Percentiles rank a stretch among this genome's conserved stretches.
These are phyloP conservation scores for Zaprionus ornatus DNA, from an alignment of 1,140 invertebrate species.

Conservation along the genomic window DNA sequence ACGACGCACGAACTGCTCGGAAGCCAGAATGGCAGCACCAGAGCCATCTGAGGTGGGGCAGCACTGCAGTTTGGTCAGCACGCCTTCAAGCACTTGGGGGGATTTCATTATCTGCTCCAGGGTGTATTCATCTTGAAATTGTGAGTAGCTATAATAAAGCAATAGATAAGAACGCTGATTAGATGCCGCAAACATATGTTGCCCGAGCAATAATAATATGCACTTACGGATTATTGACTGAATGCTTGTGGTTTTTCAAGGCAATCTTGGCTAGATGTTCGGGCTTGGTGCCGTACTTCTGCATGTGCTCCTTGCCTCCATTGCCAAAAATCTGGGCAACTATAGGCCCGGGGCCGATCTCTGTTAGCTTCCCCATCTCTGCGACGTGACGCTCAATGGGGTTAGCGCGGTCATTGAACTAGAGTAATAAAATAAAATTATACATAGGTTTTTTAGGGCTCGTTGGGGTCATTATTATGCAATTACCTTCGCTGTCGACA, in stretches of 20 bases:
- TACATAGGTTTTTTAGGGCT: no score
- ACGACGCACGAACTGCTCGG: constrained; percentile 94
- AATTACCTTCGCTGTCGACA: constrained; percentile 88
- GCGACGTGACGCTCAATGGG: constrained; percentile 97
- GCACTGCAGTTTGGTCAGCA: constrained; percentile 97
- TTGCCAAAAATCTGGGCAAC: constrained; percentile 98
- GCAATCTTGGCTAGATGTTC: constrained; percentile 99
- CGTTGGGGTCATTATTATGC: accelerated
- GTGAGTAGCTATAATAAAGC: constrained; percentile 93
- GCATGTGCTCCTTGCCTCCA: constrained; percentile 98
- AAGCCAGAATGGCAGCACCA: constrained; percentile 95
- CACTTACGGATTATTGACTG: constrained; percentile 95
- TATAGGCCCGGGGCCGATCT: constrained; percentile 91
- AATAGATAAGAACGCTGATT: constrained; percentile 29
- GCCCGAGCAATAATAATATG: not conserved
- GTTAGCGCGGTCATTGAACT: constrained; percentile 94
- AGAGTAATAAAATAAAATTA: not conserved
- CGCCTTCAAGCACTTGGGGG: constrained; percentile 93
- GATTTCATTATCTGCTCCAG: constrained; percentile 95
- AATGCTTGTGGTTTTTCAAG: constrained; percentile 98
- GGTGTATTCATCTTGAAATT: constrained; percentile 95
- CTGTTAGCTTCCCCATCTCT: constrained; percentile 92
- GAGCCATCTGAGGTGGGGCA: constrained; percentile 98
- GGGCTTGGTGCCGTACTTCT: constrained; percentile 95
- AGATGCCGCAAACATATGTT: not conserved